Evolutionary conservation across 2,797 vertebrate species (phyloP), one percentile per base, ranked within the genome.

Genomic region (Cottoperca gobio): DNA sequence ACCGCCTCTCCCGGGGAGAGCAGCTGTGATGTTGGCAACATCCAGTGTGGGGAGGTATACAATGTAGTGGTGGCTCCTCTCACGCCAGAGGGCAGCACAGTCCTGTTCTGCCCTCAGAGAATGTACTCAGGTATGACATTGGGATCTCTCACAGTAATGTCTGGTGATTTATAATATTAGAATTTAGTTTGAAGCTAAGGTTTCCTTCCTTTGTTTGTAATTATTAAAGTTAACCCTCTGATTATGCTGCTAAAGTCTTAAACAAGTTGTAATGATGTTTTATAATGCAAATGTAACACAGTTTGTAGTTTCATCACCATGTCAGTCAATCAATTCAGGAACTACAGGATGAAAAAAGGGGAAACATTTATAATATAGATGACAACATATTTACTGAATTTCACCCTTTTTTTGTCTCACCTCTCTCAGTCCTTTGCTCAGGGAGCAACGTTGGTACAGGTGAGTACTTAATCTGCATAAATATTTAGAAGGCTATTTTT

Each of bases 1-100:
- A 88, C 65, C 0, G 93, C 97, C 0, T 61, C 28, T 0, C 37
- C 79, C 0, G 95, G 94, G 6, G 70, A 86, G 50, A 97, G 82
- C 85, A 95, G 94, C 84, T 99, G 98, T 17, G 95, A 95, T 0
- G 45, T 97, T 14, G 63, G 66, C 0, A 78, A 87, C 23, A 86
- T 97, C 71, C 94, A 92, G 42, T 98, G 98, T 40, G 96, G 97
- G 8, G 94, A 95, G 1, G 87, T 95, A 3, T 98, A 97, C 70
- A 90, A 87, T 0, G 93, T 97, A 14, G 84, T 95, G 24, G 97
- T 97, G 3, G 94, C 96, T 3, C 97, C 97, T 0, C 55, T 96
- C 59, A 91, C 91, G 42, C 43, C 81, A n/a, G 95, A 92, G 6
- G 94, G 94, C 81, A 61, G 31, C 50, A 94, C 90, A 86, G 91